Base-by-base conservation (phyloP, 1,140 invertebrate genomes). In the Centruroides sculpturatus region DNA sequence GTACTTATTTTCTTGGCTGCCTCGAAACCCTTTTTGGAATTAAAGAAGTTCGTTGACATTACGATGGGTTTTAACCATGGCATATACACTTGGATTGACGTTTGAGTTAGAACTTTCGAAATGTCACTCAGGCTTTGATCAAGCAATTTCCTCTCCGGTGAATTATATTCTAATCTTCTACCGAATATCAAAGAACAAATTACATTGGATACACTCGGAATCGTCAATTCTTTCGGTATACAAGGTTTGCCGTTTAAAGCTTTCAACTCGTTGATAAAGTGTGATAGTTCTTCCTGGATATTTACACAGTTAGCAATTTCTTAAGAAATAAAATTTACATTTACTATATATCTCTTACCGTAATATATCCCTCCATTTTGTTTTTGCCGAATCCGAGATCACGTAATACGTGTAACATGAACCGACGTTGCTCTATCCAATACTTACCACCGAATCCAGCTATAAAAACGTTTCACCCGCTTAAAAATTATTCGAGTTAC, bases 141-240 rank as follows among this genome's bases (percentile, higher is more conserved):
- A 0, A 90, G 71, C 23, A 81, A 71, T 49, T 78, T 78, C 58
- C 89, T 74, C 66, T 86, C 79, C 3, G 74, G 68, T 67, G 83
- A 77, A 57, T 78, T 65, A 60, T 76, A 71, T 4, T 69, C 66
- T 10, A 79, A 82, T 67, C 82, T 72, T 66, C 80, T 81, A 2
- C 89, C 86, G 57, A 89, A 86, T 74, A 92, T 81, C 83, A 93
- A 87, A 57, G 78, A 82, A 86, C 89, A 93, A 0, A 94, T 73
- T 0, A 86, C 86, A 66, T 94, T 95, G 11, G 69, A 67, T 35
- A 50, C 65, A 50, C 51, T 59, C 6, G 13, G 65, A 23, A 53
- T 68, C 59, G 60, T 61, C 57, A 23, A 64, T 0, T 54, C 11
- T 1, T 60, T 51, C 8, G 59, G 55, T 10, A 59, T 54, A 12